Percentiles rank a stretch among this genome's conserved stretches.
Conservation (phyloP, 2,113 vertebrate species). For the Apeltes quadracus region DNA sequence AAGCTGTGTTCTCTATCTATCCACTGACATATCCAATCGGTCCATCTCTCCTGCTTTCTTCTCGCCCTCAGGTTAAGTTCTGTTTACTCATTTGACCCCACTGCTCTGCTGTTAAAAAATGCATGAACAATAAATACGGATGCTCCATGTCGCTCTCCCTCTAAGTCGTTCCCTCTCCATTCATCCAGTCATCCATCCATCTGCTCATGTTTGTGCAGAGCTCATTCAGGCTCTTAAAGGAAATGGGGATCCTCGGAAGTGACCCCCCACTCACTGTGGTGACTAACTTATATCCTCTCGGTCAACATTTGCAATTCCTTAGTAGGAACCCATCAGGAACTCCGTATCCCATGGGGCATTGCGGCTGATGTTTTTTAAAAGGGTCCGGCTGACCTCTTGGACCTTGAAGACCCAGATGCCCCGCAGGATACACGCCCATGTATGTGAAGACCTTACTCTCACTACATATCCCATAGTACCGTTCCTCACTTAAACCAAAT, state of each 20-base stretch:
- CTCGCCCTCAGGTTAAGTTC: conserved; percentile 66
- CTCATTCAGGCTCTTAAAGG: conserved; percentile 73
- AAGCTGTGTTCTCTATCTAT: conserved; percentile 3
- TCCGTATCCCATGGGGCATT: conserved; percentile 59
- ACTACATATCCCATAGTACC: conserved; percentile 1
- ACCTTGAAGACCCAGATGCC: conserved; percentile 33
- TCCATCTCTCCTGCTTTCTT: conserved; percentile 33
- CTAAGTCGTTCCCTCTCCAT: conserved; percentile 8
- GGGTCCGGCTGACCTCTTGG: conserved; percentile 40
- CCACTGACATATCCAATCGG: conserved; percentile 41
- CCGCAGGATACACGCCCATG: neutral
- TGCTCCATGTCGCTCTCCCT: conserved; percentile 29
- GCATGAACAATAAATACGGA: conserved; percentile 77
- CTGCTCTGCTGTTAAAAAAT: conserved; percentile 73
- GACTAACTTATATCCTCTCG: conserved; percentile 78
- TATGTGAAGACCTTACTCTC: conserved; percentile 4
- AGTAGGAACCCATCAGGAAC: conserved; percentile 82
- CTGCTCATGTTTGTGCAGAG: conserved; percentile 70
- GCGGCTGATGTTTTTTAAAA: conserved; percentile 50
- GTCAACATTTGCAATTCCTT: conserved; percentile 81
- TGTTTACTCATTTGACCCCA: conserved; percentile 76
- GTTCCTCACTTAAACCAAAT: neutral
- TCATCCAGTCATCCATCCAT: conserved; percentile 43
- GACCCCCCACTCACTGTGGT: conserved; percentile 70
- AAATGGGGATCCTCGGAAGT: conserved; percentile 74